Base-by-base conservation (phyloP, 2,113 vertebrate species). In the Gopherus flavomarginatus region DNA sequence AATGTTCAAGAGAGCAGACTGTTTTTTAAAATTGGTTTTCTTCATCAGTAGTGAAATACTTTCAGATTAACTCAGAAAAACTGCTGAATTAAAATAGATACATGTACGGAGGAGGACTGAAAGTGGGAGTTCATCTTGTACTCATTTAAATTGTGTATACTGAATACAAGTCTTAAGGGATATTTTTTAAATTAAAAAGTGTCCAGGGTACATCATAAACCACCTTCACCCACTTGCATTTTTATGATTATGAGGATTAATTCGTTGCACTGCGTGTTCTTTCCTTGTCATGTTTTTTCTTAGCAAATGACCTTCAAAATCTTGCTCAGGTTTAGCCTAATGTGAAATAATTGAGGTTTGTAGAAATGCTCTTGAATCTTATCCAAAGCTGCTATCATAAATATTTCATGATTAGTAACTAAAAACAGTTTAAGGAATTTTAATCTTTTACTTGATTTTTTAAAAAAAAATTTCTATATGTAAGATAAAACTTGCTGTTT, bases 281-380 rank as follows among this genome's bases (percentile, higher is more conserved):
- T 97, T 85, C 90, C 54, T 54, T 75, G 38, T 75, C 21, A 44
- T 87, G 69, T 87, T 94, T 96, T 26, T 88, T 96, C 84, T 94
- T 88, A 92, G 54, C 31, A 89, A 8, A 50, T 94, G 78, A 92
- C 72, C 87, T 97, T 57, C 5, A 87, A 1, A 65, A 87, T 95
- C 88, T 95, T 92, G 4, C 87, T 97, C 5, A 44, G 53, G 16
- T 95, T 94, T 47, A 11, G 95, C 93, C 59, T 94, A 81, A 54
- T 78, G 4, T 88, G 42, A 88, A 49, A 62, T 54, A 14, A 52
- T 83, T 52, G 44, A 29, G 38, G 42, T 53, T 81, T 93, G 56
- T 93, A 95, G 95, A 79, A 96, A 79, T 90, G 62, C 7, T 88
- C 81, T 91, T 95, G 77, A 97, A 83, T 85, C 93, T 88, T 17